Evolutionary conservation across 2,888 invertebrate species (phyloP).

Genomic region (Meganola albula): DNA sequence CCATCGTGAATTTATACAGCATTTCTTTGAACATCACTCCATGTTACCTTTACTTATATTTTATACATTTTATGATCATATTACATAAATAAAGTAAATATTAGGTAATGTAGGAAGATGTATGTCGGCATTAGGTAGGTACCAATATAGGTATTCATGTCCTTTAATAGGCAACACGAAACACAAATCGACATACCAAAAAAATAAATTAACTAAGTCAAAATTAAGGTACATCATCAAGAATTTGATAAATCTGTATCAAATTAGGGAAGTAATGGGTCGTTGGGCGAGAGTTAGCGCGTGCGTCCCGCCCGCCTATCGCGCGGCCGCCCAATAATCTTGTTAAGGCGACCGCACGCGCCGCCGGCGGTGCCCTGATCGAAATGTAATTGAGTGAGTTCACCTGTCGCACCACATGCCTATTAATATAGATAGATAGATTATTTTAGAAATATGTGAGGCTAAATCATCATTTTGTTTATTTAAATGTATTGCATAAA

Average conservation of each 20-base stretch:
- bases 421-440: conserved; percentile 27
- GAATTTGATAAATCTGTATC: conserved; percentile 51
- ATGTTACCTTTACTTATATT: too few relatives aligned
- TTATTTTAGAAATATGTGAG: conserved; percentile 17
- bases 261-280: conserved; percentile 31
- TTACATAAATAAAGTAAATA: too few relatives aligned
- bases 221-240: conserved; percentile 23
- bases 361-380: conserved; percentile 53
- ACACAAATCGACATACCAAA: too few relatives aligned
- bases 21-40: too few relatives aligned
- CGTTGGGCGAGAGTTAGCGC: conserved; percentile 22
- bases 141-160: too few relatives aligned
- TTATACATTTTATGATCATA: too few relatives aligned
- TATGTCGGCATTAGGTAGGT: too few relatives aligned
- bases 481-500: neutral
- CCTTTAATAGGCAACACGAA: too few relatives aligned
- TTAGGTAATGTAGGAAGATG: too few relatives aligned
- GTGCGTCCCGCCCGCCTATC: conserved; percentile 16
- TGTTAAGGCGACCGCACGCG: conserved; percentile 63
- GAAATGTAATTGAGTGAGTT: conserved; percentile 65
- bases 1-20: too few relatives aligned
- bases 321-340: conserved; percentile 49
- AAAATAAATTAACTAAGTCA: conserved; percentile 14
- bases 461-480: neutral
- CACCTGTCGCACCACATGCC: conserved; percentile 48